These are phyloP conservation scores for Drosophila yakuba DNA, from an alignment of 1,140 invertebrate genomes.

Conservation along the genomic window DNA sequence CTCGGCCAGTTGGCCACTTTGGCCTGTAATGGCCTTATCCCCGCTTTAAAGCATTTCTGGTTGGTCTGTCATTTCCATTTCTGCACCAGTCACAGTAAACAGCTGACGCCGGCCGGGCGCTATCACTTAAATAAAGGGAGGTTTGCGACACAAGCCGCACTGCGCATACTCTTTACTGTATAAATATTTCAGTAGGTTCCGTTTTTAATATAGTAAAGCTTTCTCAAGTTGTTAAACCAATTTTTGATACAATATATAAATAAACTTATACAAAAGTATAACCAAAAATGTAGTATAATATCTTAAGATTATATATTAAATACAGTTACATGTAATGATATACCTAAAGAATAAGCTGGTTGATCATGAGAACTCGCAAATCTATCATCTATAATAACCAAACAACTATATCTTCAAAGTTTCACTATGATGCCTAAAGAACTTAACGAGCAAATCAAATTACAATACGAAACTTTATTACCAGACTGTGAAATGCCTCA, in stretches of 20 bases:
- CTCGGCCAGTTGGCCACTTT: slow-evolving; percentile 49
- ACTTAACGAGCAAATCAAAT: background rate
- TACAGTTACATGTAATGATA: too few species aligned
- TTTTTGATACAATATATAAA: too few species aligned
- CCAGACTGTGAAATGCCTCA: background rate
- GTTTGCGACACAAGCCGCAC: background rate
- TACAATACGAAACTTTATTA: background rate
- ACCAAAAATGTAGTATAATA: too few species aligned
- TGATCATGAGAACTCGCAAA: background rate
- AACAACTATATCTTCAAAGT: background rate
- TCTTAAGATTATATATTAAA: background rate
- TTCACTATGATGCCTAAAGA: background rate
- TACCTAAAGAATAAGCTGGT: background rate
- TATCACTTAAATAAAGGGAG: slow-evolving; percentile 53
- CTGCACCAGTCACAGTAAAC: slow-evolving; percentile 76
- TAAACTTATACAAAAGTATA: too few species aligned
- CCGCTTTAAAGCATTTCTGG: slow-evolving; percentile 80
- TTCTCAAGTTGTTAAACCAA: too few species aligned
- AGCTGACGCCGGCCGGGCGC: slow-evolving; percentile 63
- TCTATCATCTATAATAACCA: too few species aligned
- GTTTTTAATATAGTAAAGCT: too few species aligned
- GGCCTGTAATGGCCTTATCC: slow-evolving; percentile 71
- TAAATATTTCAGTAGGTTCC: too few species aligned
- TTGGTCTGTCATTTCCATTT: slow-evolving; percentile 66
- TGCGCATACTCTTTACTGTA: background rate